Percentiles rank a stretch among this genome's conserved stretches.
These are phyloP conservation scores for Grammomys dolichurus DNA, from an alignment of 2,113 vertebrate species.

Conservation along the genomic window DNA sequence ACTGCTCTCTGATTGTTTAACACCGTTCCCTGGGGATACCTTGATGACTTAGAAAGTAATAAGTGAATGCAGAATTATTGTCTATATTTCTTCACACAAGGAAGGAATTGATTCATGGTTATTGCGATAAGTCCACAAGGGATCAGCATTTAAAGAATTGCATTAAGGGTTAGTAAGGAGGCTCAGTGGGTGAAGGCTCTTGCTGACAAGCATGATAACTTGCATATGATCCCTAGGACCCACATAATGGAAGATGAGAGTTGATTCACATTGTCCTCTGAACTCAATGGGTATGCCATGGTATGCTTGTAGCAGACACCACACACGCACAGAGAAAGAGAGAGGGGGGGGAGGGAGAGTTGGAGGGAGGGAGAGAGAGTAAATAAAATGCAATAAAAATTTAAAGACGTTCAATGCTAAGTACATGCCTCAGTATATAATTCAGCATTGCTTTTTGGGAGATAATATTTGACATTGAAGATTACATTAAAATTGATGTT, in stretches of 20 bases:
- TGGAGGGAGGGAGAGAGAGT: neutral
- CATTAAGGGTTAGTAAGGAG: neutral
- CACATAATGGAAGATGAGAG: neutral
- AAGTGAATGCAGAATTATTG: neutral
- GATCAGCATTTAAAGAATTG: neutral
- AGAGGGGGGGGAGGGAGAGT: no score
- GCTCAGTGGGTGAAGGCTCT: neutral
- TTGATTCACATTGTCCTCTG: neutral
- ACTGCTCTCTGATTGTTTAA: neutral
- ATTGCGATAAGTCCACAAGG: neutral
- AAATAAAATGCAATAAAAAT: neutral
- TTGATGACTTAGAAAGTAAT: neutral
- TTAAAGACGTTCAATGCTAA: neutral
- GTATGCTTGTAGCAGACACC: neutral
- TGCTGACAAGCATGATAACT: neutral
- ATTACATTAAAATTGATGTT: conserved; percentile 70
- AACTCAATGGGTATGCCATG: neutral
- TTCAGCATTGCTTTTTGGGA: neutral
- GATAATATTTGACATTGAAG: conserved; percentile 59
- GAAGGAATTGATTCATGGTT: conserved; percentile 19
- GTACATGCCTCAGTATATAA: neutral
- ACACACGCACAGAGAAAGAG: no score
- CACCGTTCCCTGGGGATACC: neutral
- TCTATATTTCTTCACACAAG: neutral
- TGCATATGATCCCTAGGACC: neutral